phyloP scores from a whole-genome alignment of 2,888 invertebrate genomes.

The Cepaea hortensis region DNA sequence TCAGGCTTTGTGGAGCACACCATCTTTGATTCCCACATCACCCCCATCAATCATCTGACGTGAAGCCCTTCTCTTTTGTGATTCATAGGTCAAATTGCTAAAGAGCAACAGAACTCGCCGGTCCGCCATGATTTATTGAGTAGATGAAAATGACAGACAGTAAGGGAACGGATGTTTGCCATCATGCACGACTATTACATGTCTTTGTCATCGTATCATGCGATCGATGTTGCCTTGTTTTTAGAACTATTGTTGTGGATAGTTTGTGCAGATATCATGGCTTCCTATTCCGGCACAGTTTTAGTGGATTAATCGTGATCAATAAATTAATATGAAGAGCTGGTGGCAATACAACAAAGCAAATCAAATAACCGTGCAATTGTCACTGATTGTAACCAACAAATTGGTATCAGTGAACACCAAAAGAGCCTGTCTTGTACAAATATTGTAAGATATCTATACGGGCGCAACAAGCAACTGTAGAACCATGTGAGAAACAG shows the following conservation, averaged over 20 bases:
- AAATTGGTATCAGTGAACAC: too few species aligned
- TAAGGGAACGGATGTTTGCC: not conserved
- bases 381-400: too few species aligned
- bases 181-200: not conserved
- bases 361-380: too few species aligned
- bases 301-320: too few species aligned
- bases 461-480: too few species aligned
- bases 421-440: too few species aligned
- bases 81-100: conserved; percentile 30
- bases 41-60: not conserved
- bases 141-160: conserved; percentile 26
- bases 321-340: too few species aligned
- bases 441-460: too few species aligned
- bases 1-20: not conserved
- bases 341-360: too few species aligned
- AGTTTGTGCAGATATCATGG: too few species aligned
- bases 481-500: too few species aligned
- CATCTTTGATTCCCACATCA: not conserved
- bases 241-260: not conserved
- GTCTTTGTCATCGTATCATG: not conserved
- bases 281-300: too few species aligned
- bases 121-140: conserved; percentile 22
- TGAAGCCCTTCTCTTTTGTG: conserved; percentile 3
- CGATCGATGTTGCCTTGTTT: not conserved
- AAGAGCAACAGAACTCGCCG: not conserved